Evolutionary conservation across 2,888 invertebrate species (phyloP).

Genomic region (Pyrrhopygopsis socrates): DNA sequence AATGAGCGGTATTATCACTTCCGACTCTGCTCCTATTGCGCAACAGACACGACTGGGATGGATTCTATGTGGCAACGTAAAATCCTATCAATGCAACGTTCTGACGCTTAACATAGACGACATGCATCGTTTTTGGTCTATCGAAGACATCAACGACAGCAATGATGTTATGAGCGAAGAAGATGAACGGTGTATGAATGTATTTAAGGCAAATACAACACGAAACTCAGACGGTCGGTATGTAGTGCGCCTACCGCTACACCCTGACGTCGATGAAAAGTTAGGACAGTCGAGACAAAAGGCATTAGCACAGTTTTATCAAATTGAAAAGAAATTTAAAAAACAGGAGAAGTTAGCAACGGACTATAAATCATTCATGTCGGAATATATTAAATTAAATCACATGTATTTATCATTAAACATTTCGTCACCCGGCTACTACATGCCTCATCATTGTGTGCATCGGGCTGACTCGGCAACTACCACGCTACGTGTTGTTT

Average conservation of each 20-base stretch:
- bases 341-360: background rate
- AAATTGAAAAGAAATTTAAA: background rate
- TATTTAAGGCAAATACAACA: background rate
- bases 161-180: background rate
- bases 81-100: constrained; percentile 35
- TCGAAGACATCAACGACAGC: background rate
- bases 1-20: constrained; percentile 36
- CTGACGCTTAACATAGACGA: constrained; percentile 24
- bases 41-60: constrained; percentile 57
- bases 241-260: background rate
- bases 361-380: background rate
- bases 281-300: background rate
- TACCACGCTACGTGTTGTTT: too few relatives aligned
- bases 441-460: constrained; percentile 7
- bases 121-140: constrained; percentile 35
- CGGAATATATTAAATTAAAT: background rate
- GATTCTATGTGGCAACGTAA: constrained; percentile 59
- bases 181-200: too few relatives aligned
- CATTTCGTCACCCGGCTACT: background rate
- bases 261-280: background rate
- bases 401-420: background rate
- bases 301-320: background rate
- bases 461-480: background rate
- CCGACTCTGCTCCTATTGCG: constrained; percentile 2
- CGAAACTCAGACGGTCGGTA: background rate